Base-by-base conservation (phyloP, 2,797 vertebrate species). In the Atherinosoma microstoma region DNA sequence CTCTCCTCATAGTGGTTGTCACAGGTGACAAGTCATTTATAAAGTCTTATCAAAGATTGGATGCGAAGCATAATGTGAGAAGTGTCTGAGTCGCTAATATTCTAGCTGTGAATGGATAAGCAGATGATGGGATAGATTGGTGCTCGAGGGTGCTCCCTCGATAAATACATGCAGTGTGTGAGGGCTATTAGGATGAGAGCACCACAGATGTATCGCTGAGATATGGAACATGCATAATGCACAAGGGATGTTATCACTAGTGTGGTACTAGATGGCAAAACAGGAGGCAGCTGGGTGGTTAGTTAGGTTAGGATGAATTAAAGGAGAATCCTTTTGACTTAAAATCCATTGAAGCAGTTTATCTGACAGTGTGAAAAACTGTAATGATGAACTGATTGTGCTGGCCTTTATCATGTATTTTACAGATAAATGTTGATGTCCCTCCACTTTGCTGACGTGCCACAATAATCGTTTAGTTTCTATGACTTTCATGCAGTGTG, bases 1-100 rank as follows among this genome's bases (percentile, higher is more conserved):
- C 51, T 18, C 59, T 61, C 66, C 36, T 67, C 65, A 70, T 64
- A 73, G 67, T 66, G 42, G 69, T n/a, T 22, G 51, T 75, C 70
- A 65, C 70, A 36, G 27, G 49, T 62, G n/a, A 58, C 47, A n/a
- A 70, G 71, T 73, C 78, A 75, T 77, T 80, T 53, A 70, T 78
- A 54, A 68, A 76, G 64, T 85, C 24, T 4, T 20, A 54, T 68
- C 61, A 67, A 58, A 78, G 66, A 58, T 51, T 2, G n/a, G 40
- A 79, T 53, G 51, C 15, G 53, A 70, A 57, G 54, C 63, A 13
- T 30, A 18, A 56, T 32, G 42, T 35, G n/a, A 67, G 45, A 58
- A 2, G 27, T 18, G 54, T 54, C 51, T 64, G 16, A 64, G 29
- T 61, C 20, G 18, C 42, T 42, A 38, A 47, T 56, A 3, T n/a